Evolutionary conservation across 2,113 vertebrate genomes (phyloP).

Genomic region (Oxyruncus cristatus): DNA sequence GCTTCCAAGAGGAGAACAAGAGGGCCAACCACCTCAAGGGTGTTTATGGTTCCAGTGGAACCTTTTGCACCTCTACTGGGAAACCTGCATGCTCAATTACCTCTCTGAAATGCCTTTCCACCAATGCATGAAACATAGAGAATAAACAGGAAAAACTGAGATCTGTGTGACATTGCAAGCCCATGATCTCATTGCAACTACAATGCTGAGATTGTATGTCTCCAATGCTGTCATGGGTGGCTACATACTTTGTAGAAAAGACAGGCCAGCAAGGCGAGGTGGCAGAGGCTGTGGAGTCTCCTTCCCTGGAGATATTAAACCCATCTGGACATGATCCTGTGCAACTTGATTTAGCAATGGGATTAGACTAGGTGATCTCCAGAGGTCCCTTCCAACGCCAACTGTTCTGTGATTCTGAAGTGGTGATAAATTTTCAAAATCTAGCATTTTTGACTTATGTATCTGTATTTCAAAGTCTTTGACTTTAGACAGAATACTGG

Average conservation of each 20-base stretch:
- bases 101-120: not conserved
- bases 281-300: not conserved
- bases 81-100: not conserved
- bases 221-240: not conserved
- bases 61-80: not conserved
- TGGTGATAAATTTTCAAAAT: not conserved
- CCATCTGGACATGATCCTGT: not conserved
- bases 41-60: not conserved
- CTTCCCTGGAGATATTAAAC: not conserved
- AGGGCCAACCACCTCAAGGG: not conserved
- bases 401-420: not conserved
- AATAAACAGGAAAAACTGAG: not conserved
- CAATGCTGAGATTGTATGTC: not conserved
- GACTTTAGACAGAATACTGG: not conserved
- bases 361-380: no score
- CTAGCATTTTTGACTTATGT: not conserved
- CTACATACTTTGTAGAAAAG: not conserved
- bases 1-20: not conserved
- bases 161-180: not conserved
- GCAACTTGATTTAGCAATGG: not conserved
- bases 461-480: not conserved
- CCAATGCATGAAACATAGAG: not conserved
- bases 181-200: not conserved
- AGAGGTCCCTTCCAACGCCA: not conserved
- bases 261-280: not conserved